These are phyloP conservation scores for Conus ventricosus DNA, from an alignment of 1,140 invertebrate species.

Conservation along the genomic window DNA sequence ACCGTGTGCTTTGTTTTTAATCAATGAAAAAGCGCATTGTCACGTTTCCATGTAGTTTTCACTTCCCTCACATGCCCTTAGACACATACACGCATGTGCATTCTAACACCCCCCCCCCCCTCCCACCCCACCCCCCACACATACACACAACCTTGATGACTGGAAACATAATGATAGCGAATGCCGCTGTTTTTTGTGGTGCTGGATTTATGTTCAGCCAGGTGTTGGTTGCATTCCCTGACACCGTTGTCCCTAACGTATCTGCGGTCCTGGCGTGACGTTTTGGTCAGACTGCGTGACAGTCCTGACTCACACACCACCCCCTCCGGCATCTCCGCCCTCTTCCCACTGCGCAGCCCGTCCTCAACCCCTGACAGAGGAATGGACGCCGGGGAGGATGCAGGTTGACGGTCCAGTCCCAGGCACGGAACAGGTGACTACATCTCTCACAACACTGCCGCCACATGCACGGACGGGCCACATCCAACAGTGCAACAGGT, in stretches of 20 bases:
- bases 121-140: background rate
- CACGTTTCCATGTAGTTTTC: too few species aligned
- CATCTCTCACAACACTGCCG: background rate
- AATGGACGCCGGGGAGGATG: background rate
- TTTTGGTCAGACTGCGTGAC: background rate
- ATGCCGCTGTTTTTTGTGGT: background rate
- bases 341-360: background rate
- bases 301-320: background rate
- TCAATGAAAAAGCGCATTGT: too few species aligned
- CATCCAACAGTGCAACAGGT: background rate
- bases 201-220: background rate
- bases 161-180: background rate
- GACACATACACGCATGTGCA: too few species aligned
- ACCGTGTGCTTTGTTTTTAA: too few species aligned
- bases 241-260: background rate
- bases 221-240: background rate
- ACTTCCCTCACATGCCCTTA: too few species aligned
- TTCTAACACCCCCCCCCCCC: too few species aligned
- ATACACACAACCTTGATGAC: background rate
- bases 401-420: background rate
- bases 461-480: background rate
- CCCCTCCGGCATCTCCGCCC: background rate
- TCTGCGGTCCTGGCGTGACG: background rate
- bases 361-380: background rate
- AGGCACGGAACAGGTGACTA: background rate